Conservation (phyloP, 2,888 invertebrate genomes). For the Meliscaeva auricollis region DNA sequence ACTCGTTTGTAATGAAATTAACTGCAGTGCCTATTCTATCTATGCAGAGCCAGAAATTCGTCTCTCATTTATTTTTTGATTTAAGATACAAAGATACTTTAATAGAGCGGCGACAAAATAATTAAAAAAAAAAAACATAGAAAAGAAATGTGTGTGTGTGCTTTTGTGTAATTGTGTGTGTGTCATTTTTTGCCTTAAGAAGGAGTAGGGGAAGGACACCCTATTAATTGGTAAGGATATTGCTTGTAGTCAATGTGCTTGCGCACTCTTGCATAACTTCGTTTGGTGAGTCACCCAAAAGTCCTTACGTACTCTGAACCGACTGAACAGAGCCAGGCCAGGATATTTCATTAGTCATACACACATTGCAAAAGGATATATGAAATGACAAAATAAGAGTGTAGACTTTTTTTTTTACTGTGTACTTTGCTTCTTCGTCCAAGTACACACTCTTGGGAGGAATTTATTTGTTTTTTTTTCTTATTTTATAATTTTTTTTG, state of each 20-base stretch:
- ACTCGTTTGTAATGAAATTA: conserved; percentile 73
- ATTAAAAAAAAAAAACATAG: too few relatives aligned
- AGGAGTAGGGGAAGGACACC: conserved; percentile 43
- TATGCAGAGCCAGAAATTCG: conserved; percentile 20
- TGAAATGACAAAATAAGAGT: conserved; percentile 39
- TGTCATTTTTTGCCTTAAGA: conserved; percentile 2
- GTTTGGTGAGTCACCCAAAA: conserved; percentile 70
- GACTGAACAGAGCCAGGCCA: conserved; percentile 55
- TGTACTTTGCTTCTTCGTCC: conserved; percentile 34
- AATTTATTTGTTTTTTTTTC: conserved; percentile 41
- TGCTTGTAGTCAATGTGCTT: conserved; percentile 74
- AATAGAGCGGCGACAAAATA: conserved; percentile 17
- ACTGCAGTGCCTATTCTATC: conserved; percentile 54
- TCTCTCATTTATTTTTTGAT: conserved; percentile 37
- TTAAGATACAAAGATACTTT: conserved; percentile 20
- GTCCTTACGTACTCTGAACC: conserved; percentile 29
- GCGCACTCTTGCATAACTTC: conserved; percentile 76
- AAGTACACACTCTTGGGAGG: conserved; percentile 48
- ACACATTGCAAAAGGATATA: conserved; percentile 38
- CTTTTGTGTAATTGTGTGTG: not conserved
- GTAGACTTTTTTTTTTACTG: conserved; percentile 55
- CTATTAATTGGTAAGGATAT: conserved; percentile 75
- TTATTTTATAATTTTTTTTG: not conserved
- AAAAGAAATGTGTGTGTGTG: not conserved
- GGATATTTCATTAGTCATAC: conserved; percentile 75